These are phyloP conservation scores for Pygmarrhopalites habei DNA, from an alignment of 1,140 invertebrate genomes.

Conservation along the genomic window DNA sequence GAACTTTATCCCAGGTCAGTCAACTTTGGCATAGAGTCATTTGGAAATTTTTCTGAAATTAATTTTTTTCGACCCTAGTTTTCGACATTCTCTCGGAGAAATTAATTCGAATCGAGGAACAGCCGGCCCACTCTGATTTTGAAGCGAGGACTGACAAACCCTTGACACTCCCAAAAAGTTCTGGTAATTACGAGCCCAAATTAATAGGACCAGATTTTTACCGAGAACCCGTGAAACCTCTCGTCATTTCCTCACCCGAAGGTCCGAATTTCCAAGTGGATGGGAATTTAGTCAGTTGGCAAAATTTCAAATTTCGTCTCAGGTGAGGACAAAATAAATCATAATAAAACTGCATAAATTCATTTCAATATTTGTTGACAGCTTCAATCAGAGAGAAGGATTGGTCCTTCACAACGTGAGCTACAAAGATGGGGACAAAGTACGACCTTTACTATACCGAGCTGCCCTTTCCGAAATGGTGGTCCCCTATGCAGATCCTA, in stretches of 20 bases:
- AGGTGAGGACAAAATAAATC: conserved; percentile 5
- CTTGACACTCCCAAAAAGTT: conserved; percentile 8
- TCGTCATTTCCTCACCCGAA: conserved; percentile 21
- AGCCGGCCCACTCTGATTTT: conserved; percentile 26
- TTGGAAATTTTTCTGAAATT: background rate
- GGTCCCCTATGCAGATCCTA: conserved; percentile 34
- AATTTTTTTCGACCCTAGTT: conserved; percentile 18
- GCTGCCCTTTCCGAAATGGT: conserved; percentile 27
- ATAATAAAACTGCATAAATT: background rate
- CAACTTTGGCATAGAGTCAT: background rate
- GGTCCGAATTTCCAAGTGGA: conserved; percentile 28
- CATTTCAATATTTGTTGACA: conserved; percentile 11
- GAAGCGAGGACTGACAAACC: background rate
- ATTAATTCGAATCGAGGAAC: conserved; percentile 25
- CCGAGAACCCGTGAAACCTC: conserved; percentile 30
- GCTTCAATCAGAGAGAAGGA: conserved; percentile 35
- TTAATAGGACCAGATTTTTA: conserved; percentile 13
- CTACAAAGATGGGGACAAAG: conserved; percentile 24
- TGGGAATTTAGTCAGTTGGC: conserved; percentile 34
- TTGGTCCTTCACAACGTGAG: conserved; percentile 31
- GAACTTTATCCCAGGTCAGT: conserved; percentile 22
- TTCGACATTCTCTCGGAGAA: conserved; percentile 26
- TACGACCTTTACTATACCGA: conserved; percentile 30
- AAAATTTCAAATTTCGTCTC: conserved; percentile 32
- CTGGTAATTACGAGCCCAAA: conserved; percentile 26